Base-by-base conservation (phyloP, 1,140 invertebrate species). In the Sinella curviseta region DNA sequence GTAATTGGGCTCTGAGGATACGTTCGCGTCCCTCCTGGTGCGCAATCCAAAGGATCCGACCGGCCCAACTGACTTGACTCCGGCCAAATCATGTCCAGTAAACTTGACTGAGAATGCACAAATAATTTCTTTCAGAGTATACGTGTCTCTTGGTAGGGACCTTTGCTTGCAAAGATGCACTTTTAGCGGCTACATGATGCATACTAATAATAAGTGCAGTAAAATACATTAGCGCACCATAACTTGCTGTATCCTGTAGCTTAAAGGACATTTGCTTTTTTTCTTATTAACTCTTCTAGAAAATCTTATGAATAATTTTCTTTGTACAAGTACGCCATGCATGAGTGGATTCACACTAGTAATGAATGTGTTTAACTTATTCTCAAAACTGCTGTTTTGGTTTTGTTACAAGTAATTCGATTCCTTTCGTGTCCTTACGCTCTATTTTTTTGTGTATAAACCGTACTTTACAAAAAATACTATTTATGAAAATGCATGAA, bases 1-100 rank as follows among this genome's bases (percentile, higher is more conserved):
- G 80, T 82, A 83, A 82, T 83, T 83, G 82, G 80, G 14, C 77
- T 82, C 80, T 80, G n/a, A 70, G 65, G 8, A 70, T 31, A 14
- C 28, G 26, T 70, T 70, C 24, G 28, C 70, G n/a, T 67, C 78
- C 80, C 80, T 81, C 78, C 79, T 81, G 79, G 54, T 77, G 82
- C 60, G 74, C 67, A 34, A 34, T 54, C 75, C 78, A 83, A 83
- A 81, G 78, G 80, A 34, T 77, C 79, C 82, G 82, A 78, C 79
- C 60, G 4, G 4, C 39, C 35, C 24, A 57, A 73, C 76, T 80
- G 78, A 67, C 54, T 67, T 36, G 78, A 60, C 80, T 81, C 77
- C 80, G 77, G 74, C 24, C 74, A 20, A 74, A 60, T 74, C 78
- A 79, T 79, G 81, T 78, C 65, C 76, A 67, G n/a, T 35, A 14